These are phyloP conservation scores for Enteromius fasciolatus DNA, from an alignment of 2,797 vertebrate species.

Conservation along the genomic window DNA sequence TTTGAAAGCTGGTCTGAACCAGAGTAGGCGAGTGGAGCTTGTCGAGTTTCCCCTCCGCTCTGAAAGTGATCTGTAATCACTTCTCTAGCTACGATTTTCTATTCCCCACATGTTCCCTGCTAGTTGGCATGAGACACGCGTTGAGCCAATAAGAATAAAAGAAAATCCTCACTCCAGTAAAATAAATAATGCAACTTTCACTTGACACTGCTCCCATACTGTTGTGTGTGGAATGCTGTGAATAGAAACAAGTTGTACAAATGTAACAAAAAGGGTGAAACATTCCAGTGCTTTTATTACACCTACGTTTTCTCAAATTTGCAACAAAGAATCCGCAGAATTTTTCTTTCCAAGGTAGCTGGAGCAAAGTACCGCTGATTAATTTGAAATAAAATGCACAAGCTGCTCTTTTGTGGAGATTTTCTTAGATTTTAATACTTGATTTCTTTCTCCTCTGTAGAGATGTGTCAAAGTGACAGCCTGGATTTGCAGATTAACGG, in stretches of 20 bases:
- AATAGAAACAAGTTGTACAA: not conserved
- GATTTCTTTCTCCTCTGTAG: not conserved
- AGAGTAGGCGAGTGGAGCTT: not conserved
- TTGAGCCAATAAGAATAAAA: not conserved
- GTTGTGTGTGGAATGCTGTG: not conserved
- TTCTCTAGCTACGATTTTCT: not conserved
- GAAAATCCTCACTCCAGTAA: not conserved
- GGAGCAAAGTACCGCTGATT: not conserved
- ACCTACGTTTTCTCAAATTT: not conserved
- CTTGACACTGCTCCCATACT: not conserved
- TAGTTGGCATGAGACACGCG: not conserved
- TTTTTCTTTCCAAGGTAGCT: not conserved
- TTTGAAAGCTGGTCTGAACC: not conserved
- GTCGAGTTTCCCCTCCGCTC: not conserved
- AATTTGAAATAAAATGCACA: not conserved
- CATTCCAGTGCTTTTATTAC: not conserved
- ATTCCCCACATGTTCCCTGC: not conserved
- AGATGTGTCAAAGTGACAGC: slow-evolving; percentile 59
- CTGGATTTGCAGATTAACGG: slow-evolving; percentile 88
- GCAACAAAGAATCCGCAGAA: not conserved
- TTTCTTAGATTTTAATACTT: not conserved
- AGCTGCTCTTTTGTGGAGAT: not conserved
- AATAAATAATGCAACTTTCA: not conserved
- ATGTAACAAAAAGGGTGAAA: not conserved
- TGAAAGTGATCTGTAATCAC: not conserved